A percentile compares a stretch with the other conserved stretches of the same genome.
Evolutionary conservation across 2,888 invertebrate genomes (phyloP).

Genomic region (Parnassius mnemosyne): DNA sequence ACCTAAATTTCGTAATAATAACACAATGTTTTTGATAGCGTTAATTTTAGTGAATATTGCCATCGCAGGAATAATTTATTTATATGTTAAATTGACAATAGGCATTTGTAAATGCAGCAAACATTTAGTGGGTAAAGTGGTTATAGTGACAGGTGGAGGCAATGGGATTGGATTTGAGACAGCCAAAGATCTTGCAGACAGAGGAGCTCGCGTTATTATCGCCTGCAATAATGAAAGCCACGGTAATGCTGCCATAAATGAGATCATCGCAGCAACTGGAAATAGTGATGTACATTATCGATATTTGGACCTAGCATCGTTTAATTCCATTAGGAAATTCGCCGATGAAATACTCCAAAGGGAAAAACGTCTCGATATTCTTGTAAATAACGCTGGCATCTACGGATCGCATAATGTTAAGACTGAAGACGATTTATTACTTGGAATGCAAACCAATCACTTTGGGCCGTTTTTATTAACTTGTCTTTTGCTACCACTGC

Average conservation of each 20-base stretch:
- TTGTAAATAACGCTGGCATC: constrained; percentile 82
- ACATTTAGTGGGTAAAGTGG: constrained; percentile 84
- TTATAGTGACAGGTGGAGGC: constrained; percentile 90
- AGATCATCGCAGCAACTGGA: constrained; percentile 37
- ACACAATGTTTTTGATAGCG: constrained; percentile 8
- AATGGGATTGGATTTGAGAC: constrained; percentile 89
- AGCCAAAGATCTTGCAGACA: constrained; percentile 82
- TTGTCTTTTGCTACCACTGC: constrained; percentile 74
- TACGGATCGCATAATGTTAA: constrained; percentile 51
- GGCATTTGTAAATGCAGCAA: constrained; percentile 33
- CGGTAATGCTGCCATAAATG: constrained; percentile 75
- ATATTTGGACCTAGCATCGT: constrained; percentile 68
- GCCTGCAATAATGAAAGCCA: constrained; percentile 86
- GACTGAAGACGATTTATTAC: constrained; percentile 81
- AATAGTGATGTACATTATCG: constrained; percentile 50
- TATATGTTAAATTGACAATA: constrained; percentile 26
- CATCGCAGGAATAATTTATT: constrained; percentile 3
- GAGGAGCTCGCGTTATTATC: constrained; percentile 88
- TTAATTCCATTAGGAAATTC: constrained; percentile 79
- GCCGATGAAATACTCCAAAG: constrained; percentile 72
- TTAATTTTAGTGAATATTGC: constrained; percentile 9
- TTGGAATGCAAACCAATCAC: constrained; percentile 79
- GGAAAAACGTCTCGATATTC: constrained; percentile 73
- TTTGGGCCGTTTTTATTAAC: constrained; percentile 85
- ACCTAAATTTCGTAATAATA: not conserved